Evolutionary conservation across 2,113 vertebrate genomes (phyloP), one percentile per base, ranked within the genome.

Genomic region (Melospiza melodia): DNA sequence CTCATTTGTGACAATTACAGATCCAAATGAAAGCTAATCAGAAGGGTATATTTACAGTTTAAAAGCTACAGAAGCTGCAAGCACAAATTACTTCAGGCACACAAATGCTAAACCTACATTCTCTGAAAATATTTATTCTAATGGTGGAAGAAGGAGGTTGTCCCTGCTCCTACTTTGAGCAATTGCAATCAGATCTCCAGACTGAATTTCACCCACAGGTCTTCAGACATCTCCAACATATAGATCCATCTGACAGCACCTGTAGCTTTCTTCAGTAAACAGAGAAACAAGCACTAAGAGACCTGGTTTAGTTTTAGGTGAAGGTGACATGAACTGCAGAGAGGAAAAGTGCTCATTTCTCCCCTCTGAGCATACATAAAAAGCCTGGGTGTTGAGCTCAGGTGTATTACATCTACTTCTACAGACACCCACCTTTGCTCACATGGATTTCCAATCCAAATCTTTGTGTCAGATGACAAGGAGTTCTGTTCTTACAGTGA

Each of bases 221-320:
- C 31, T 84, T 73, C 3, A 83, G 35, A 37, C 3, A 9, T 46
- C 28, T 43, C 35, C 51, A 67, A 6, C 0, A 0, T 1, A 2
- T 5, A 79, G 39, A 75, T 55, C 12, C 15, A 63, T 23, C 23
- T 65, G 44, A 65, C 18, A 72, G 11, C 12, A 78, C 7, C 9
- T 0, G 0, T 0, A 2, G 31, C 22, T 57, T 82, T 28, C 66
- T 58, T 74, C 49, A 51, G 52, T 22, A 15, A 63, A 28, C 0
- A 22, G 43, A 90, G 22, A 76, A 72, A 83, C 0, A 52, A 21
- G 10, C 7, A 37, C 14, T 71, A 44, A 49, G 22, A 85, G 19
- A 71, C 5, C 28, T 67, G 7, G 6, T 48, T 81, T 51, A 74
- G 16, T 79, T 78, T 80, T 44, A 74, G 6, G 39, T 21, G 15